These are phyloP conservation scores for Dasysyrphus tricinctus DNA, from an alignment of 2,888 invertebrate species.

Conservation along the genomic window DNA sequence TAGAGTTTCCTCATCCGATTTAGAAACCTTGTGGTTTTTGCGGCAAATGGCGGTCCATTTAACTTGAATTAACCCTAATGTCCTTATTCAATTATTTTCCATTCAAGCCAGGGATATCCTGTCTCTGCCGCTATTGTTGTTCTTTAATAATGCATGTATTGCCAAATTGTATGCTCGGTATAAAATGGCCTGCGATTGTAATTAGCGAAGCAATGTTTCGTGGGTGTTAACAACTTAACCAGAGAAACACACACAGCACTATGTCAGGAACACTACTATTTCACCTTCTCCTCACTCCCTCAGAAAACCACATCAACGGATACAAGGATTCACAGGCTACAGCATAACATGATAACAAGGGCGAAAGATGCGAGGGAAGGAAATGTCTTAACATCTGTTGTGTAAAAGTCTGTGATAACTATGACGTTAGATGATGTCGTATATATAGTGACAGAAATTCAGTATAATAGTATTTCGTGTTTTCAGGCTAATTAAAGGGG, in stretches of 20 bases:
- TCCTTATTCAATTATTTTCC: conserved; percentile 73
- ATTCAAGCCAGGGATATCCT: conserved; percentile 63
- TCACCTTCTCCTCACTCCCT: neutral
- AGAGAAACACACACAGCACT: conserved; percentile 8
- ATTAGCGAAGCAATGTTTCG: conserved; percentile 71
- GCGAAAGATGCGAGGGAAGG: neutral
- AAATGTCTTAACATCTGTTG: conserved; percentile 71
- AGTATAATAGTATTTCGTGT: conserved; percentile 18
- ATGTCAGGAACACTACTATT: neutral
- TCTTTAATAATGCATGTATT: conserved; percentile 64
- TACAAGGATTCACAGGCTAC: neutral
- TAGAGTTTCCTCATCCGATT: conserved; percentile 23
- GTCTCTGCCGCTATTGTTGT: conserved; percentile 47
- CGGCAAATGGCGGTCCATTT: conserved; percentile 67
- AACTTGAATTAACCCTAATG: conserved; percentile 67
- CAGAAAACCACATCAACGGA: conserved; percentile 23
- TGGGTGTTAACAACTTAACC: conserved; percentile 69
- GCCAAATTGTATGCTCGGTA: conserved; percentile 35
- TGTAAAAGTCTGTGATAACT: conserved; percentile 34
- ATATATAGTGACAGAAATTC: neutral
- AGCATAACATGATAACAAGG: neutral
- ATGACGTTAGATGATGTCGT: conserved; percentile 5
- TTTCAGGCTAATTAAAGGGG: conserved; percentile 52
- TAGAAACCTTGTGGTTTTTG: conserved; percentile 59
- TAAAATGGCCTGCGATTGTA: conserved; percentile 63